Base-by-base conservation (phyloP, 2,888 invertebrate genomes). In the Pristionchus arcanus region DNA sequence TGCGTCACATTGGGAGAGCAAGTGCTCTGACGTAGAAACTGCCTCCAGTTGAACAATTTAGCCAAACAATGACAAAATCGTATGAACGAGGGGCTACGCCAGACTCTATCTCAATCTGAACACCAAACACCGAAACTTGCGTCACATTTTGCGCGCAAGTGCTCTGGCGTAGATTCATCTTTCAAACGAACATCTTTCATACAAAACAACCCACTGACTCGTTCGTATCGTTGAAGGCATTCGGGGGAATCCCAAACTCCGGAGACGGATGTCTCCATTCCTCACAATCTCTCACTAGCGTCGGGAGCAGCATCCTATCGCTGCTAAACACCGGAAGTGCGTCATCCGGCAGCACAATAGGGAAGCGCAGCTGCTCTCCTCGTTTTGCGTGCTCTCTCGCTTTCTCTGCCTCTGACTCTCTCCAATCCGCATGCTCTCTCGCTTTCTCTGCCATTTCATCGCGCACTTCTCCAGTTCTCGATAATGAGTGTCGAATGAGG, bases 251-350 rank as follows among this genome's bases (percentile, higher is more conserved):
- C 42, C 42, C 42, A 49, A 59, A 53, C 53, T 15, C 53, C 53
- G 21, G 25, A 21, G 16, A 19, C 19, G 21, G 4, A 21, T 21
- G 19, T 25, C 59, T 59, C 59, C 25, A 49, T 49, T 49, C 42
- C 42, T 49, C 42, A 13, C 42, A 49, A 49, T 49, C 42, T 7
- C 42, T 49, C 42, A 49, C 37, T 15, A 28, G 74, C 16, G 74
- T 7, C 13, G 15, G 42, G 42, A 31, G 77, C 25, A 34, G 15
- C 42, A 13, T n/a, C 49, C 13, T 53, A 13, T 9, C 81, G 11
- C n/a, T 81, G 81, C 49, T 49, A 81, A 81, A 49, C 81, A 81
- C 19, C 81, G 49, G 81, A 81, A 81, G 49, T 81, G 81, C 81
- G 81, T 81, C 81, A 81, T 42, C 81, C 31, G 71, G 71, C 31